These are phyloP conservation scores for Candoia aspera DNA, from an alignment of 2,113 vertebrate species.

Conservation along the genomic window DNA sequence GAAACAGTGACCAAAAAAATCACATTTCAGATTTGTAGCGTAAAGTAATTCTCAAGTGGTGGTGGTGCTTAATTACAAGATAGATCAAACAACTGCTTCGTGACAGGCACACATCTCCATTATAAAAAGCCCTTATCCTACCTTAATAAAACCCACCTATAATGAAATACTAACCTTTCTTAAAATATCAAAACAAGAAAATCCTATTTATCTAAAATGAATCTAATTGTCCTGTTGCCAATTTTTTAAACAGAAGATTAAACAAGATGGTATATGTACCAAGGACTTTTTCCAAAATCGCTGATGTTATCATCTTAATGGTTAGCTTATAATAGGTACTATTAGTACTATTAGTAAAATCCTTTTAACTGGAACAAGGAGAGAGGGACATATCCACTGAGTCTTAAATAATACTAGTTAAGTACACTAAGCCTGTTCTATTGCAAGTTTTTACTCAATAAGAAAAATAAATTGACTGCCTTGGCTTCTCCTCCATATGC, in stretches of 20 bases:
- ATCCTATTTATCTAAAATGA: not conserved
- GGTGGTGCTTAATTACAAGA: constrained; percentile 15
- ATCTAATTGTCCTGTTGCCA: constrained; percentile 34
- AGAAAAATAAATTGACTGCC: not conserved
- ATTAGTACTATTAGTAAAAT: constrained; percentile 46
- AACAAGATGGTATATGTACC: constrained; percentile 21
- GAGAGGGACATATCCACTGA: too few species aligned
- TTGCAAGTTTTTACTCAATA: not conserved
- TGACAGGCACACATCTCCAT: not conserved
- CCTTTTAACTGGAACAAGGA: constrained; percentile 28
- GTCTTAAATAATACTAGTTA: not conserved
- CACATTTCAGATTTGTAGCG: not conserved
- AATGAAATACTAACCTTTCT: constrained; percentile 38
- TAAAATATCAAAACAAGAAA: constrained; percentile 43
- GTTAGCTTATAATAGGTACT: constrained; percentile 32
- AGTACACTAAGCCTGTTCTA: not conserved
- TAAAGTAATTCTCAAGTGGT: constrained; percentile 22
- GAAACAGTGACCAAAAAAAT: not conserved
- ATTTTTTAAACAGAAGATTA: constrained; percentile 27
- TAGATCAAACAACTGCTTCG: not conserved
- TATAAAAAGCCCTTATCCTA: fast-evolving
- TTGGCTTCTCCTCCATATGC: not conserved
- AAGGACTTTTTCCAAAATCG: constrained; percentile 55
- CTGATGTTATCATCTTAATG: constrained; percentile 56
- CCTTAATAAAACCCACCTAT: constrained; percentile 27